Base-by-base conservation (phyloP, 2,797 vertebrate genomes). In the Mormyrus proboscirostris region DNA sequence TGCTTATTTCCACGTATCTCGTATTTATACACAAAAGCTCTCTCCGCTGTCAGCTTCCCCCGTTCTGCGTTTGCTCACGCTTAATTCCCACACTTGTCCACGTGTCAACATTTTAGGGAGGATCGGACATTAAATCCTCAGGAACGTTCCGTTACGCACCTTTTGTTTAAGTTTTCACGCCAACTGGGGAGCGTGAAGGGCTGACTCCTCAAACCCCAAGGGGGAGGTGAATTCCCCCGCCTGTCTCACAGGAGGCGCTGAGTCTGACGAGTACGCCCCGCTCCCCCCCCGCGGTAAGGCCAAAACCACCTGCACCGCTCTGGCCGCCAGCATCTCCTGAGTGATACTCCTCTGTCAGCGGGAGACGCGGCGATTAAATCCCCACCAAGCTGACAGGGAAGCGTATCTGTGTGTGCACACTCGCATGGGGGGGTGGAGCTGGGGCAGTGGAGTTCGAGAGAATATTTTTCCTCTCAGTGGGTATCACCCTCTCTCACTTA, bases 321-420 rank as follows among this genome's bases (percentile, higher is more conserved):
- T 55, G 92, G 47, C 55, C 90, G 92, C 87, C 87, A 90, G 89
- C 89, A 41, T 92, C 89, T 82, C 88, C 92, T 93, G 93, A 91
- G 91, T 91, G 91, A 91, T 93, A 93, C 92, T 92, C 83, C 87
- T 76, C 79, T 88, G 89, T 93, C 92, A 90, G 92, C 89, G 86
- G 92, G 92, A 90, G 91, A 89, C 22, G 16, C 91, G 90, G 86
- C 10, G 47, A 90, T 89, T 65, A 82, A 50, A 89, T 88, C 69
- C 82, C 44, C 44, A 14, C 62, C 76, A 65, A 89, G 33, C 51
- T 41, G 14, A 33, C n/a, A 62, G 85, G 76, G 76, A 82, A 82
- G 41, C 16, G 33, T 57, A 53, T 57, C 14, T 87, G 85, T 87
- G 29, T 87, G 85, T 29, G n/a, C 49, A 85, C 49, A 85, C 83